Percentiles rank a stretch among this genome's conserved stretches.
phyloP scores from a whole-genome alignment of 2,797 vertebrate genomes.

The Chelidonichthys spinosus region DNA sequence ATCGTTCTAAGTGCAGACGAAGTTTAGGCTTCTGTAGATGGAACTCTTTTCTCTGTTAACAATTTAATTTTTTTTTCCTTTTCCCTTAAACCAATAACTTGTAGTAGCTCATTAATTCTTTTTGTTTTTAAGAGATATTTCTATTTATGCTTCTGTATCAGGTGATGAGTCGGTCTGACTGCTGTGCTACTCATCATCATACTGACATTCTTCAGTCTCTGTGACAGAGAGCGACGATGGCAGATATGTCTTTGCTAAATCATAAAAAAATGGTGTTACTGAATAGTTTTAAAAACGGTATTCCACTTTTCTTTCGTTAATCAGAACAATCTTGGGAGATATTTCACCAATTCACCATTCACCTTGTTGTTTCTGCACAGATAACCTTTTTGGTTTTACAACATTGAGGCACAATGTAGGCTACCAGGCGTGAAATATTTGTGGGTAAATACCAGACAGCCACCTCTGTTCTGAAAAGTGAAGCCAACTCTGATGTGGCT shows the following conservation, averaged over 20 bases:
- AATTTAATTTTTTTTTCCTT: not conserved
- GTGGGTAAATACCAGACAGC: too few relatives aligned
- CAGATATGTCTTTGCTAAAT: not conserved
- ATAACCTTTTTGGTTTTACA: too few relatives aligned
- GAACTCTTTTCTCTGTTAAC: not conserved
- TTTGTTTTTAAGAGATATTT: not conserved
- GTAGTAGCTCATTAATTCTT: too few relatives aligned
- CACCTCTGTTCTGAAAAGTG: too few relatives aligned
- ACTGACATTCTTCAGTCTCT: not conserved
- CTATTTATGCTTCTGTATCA: not conserved
- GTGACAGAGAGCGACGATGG: not conserved
- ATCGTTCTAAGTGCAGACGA: not conserved
- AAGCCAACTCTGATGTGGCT: not conserved
- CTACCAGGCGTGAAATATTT: too few relatives aligned
- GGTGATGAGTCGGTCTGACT: not conserved
- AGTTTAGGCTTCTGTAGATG: constrained; percentile 11
- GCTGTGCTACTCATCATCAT: not conserved
- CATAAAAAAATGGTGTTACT: not conserved
- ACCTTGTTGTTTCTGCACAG: too few relatives aligned
- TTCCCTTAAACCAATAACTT: not conserved
- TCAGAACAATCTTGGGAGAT: not conserved
- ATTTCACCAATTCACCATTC: too few relatives aligned
- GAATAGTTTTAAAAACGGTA: too few relatives aligned
- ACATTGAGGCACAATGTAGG: too few relatives aligned
- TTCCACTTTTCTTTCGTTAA: too few relatives aligned